These are phyloP conservation scores for Stomatorhinus walkeri DNA, from an alignment of 2,797 vertebrate species.

Conservation along the genomic window DNA sequence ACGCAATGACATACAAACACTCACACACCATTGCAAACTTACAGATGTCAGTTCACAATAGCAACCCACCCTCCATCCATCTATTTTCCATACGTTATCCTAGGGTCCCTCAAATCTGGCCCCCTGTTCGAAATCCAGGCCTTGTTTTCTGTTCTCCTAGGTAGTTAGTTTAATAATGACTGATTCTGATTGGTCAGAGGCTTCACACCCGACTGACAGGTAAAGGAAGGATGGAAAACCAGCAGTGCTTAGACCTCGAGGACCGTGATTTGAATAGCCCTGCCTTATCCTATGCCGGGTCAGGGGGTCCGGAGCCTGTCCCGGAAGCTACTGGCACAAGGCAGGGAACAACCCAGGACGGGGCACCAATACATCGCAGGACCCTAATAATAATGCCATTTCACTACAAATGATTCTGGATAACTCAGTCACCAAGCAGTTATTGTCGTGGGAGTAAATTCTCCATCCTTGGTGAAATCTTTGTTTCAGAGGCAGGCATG, in stretches of 20 bases:
- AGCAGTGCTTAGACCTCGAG: not conserved
- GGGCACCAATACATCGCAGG: not conserved
- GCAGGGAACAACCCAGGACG: not conserved
- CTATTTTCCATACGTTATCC: not conserved
- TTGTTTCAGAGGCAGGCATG: not conserved
- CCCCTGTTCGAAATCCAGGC: not conserved
- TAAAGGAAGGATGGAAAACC: not conserved
- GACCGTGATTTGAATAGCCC: not conserved
- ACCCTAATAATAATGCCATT: not conserved
- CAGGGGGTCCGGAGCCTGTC: not conserved
- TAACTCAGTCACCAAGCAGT: not conserved
- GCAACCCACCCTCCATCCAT: not conserved
- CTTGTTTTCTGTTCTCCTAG: not conserved
- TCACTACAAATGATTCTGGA: not conserved
- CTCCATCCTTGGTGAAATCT: not conserved
- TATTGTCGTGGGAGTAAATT: not conserved
- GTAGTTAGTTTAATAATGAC: not conserved
- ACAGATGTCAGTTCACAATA: not conserved
- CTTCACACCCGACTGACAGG: not conserved
- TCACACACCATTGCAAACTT: not conserved
- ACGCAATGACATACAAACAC: not conserved
- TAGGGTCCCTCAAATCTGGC: not conserved
- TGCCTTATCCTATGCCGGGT: not conserved
- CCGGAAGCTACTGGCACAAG: not conserved
- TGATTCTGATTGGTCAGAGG: not conserved